Percentiles rank a stretch among this genome's conserved stretches.
phyloP scores from a whole-genome alignment of 2,888 invertebrate species.

The Siphlonurus alternatus region DNA sequence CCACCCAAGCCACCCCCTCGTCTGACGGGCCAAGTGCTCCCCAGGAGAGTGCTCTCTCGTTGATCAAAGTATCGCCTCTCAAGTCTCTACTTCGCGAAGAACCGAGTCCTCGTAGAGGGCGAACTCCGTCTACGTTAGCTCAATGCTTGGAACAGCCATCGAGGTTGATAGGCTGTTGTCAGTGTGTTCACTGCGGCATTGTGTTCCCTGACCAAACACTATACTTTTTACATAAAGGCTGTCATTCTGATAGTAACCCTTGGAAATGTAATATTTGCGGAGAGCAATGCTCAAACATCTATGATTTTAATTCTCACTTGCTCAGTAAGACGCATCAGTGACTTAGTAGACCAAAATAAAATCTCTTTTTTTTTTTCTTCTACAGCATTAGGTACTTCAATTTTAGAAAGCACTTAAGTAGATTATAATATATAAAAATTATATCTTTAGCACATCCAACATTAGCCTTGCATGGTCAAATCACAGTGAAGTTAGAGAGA shows the following conservation, averaged over 20 bases:
- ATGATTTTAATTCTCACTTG: conserved; percentile 93
- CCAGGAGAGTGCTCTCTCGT: conserved; percentile 8
- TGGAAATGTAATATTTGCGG: conserved; percentile 98
- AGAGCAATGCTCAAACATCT: conserved; percentile 83
- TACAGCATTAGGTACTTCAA: too few species aligned
- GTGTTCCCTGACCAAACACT: conserved; percentile 90
- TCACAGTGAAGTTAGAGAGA: background rate
- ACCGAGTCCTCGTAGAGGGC: conserved; percentile 1
- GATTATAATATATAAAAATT: background rate
- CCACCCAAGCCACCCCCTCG: conserved; percentile 11
- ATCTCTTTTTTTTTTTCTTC: too few species aligned
- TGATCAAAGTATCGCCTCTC: conserved; percentile 48
- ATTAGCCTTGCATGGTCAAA: too few species aligned
- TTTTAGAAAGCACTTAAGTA: background rate
- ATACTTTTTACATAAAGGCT: conserved; percentile 93
- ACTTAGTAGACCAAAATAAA: conserved; percentile 14
- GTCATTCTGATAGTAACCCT: conserved; percentile 93
- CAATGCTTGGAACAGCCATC: background rate
- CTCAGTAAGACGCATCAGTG: conserved; percentile 85
- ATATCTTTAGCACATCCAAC: background rate
- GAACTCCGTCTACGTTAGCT: background rate
- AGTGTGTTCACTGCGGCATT: conserved; percentile 85
- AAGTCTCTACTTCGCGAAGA: conserved; percentile 73
- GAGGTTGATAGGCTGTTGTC: conserved; percentile 20
- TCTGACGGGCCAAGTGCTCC: background rate